These are phyloP conservation scores for Erebia ligea DNA, from an alignment of 2,888 invertebrate species.

Conservation along the genomic window DNA sequence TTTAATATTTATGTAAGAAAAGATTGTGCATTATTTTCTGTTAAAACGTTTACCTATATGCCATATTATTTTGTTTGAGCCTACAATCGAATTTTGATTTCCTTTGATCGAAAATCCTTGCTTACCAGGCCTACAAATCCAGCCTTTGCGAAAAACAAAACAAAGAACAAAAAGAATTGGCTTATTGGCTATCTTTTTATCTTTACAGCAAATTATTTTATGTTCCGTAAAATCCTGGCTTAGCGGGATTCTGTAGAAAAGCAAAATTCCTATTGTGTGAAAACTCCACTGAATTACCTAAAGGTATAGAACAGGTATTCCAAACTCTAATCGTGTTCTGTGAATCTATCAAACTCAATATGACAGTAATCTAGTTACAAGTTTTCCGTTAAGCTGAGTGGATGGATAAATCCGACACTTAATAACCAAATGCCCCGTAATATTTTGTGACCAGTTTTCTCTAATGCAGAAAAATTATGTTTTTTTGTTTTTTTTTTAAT, in stretches of 20 bases:
- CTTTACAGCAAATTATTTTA: conserved; percentile 14
- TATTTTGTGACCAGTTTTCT: no score
- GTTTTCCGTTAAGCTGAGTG: no score
- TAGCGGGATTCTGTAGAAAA: conserved; percentile 3
- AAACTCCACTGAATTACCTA: neutral
- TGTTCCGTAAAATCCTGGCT: conserved; percentile 19
- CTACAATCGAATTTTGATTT: neutral
- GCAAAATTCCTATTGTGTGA: conserved; percentile 3
- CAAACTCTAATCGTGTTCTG: neutral
- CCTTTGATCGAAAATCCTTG: neutral
- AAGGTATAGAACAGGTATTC: neutral
- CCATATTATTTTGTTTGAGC: neutral
- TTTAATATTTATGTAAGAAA: no score
- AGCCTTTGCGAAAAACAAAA: conserved; percentile 4
- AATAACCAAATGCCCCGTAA: no score
- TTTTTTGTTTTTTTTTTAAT: no score
- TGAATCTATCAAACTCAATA: no score
- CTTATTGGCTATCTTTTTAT: conserved; percentile 4
- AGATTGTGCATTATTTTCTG: neutral
- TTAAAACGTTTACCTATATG: neutral
- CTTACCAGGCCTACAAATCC: neutral
- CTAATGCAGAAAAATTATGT: no score
- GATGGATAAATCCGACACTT: no score
- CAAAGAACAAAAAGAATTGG: neutral
- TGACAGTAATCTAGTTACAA: no score